These are phyloP conservation scores for Campylomormyrus tamandua DNA, from an alignment of 2,113 vertebrate species.

Conservation along the genomic window DNA sequence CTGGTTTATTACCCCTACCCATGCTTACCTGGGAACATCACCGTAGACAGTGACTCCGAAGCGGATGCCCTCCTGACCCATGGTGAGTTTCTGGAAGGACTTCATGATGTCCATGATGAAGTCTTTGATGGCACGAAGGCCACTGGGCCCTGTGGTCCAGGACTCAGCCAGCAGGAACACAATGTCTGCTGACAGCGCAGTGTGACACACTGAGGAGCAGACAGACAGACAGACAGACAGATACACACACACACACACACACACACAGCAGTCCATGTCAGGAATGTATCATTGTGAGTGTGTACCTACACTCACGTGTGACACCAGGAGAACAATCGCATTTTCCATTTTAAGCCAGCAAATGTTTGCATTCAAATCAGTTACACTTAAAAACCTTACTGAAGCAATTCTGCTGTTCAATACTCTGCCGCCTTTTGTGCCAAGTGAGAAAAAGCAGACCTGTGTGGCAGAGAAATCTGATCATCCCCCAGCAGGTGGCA, in stretches of 20 bases:
- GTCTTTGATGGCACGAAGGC: slow-evolving; percentile 59
- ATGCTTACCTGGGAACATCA: slow-evolving; percentile 62
- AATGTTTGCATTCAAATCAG: background rate
- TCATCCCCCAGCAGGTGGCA: slow-evolving; percentile 52
- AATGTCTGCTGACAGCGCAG: slow-evolving; percentile 61
- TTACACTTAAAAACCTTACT: background rate
- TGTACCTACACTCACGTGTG: background rate
- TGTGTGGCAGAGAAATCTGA: background rate
- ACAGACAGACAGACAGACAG: background rate
- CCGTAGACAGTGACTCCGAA: slow-evolving; percentile 72
- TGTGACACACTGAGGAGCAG: slow-evolving; percentile 65
- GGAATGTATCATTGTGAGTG: background rate
- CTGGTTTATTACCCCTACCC: background rate
- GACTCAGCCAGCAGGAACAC: slow-evolving; percentile 77
- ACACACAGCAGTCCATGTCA: background rate
- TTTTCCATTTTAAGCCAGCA: background rate
- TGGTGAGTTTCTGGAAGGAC: slow-evolving; percentile 51
- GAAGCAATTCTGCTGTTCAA: background rate
- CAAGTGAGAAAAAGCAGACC: background rate
- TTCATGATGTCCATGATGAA: slow-evolving; percentile 58
- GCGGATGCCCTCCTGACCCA: slow-evolving; percentile 63
- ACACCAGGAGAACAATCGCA: background rate
- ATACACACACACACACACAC: background rate
- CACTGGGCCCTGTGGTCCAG: slow-evolving; percentile 49
- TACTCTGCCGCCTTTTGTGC: background rate